Evolutionary conservation across 2,797 vertebrate species (phyloP).

Genomic region (Pogonophryne albipinna): DNA sequence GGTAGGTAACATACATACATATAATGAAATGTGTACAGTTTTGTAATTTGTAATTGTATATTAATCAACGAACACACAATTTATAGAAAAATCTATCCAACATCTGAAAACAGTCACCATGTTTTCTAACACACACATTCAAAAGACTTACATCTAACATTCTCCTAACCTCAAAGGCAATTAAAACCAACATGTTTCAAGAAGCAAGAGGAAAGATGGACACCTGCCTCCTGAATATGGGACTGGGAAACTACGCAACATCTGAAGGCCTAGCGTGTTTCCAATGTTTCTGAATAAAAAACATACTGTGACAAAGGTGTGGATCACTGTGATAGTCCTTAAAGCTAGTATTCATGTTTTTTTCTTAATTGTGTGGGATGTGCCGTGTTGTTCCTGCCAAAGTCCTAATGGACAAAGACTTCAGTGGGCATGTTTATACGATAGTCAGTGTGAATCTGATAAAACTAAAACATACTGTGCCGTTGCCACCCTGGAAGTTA

Average conservation of each 20-base stretch:
- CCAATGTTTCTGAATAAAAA: constrained; percentile 25
- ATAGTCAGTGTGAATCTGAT: constrained; percentile 42
- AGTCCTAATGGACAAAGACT: constrained; percentile 54
- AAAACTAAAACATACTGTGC: constrained; percentile 53
- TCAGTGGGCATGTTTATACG: constrained; percentile 66
- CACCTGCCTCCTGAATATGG: not conserved
- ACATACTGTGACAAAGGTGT: constrained; percentile 23
- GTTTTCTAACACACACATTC: not conserved
- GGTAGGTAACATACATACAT: too few species aligned
- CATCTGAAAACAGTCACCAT: not conserved
- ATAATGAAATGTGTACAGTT: too few species aligned
- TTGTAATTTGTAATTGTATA: too few species aligned
- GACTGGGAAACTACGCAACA: not conserved
- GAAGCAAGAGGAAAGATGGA: too few species aligned
- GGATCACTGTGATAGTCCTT: constrained; percentile 37
- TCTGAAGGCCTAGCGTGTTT: not conserved
- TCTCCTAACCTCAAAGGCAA: not conserved
- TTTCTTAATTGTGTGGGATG: constrained; percentile 54
- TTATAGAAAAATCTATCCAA: not conserved
- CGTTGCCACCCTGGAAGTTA: constrained; percentile 30
- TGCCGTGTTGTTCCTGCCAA: constrained; percentile 49
- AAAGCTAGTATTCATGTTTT: constrained; percentile 35
- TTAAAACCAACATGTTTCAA: too few species aligned
- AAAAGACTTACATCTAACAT: not conserved
- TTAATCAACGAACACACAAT: not conserved